These are phyloP conservation scores for Lepidocolaptes lacrymiger DNA, from an alignment of 2,797 vertebrate genomes.

Conservation along the genomic window DNA sequence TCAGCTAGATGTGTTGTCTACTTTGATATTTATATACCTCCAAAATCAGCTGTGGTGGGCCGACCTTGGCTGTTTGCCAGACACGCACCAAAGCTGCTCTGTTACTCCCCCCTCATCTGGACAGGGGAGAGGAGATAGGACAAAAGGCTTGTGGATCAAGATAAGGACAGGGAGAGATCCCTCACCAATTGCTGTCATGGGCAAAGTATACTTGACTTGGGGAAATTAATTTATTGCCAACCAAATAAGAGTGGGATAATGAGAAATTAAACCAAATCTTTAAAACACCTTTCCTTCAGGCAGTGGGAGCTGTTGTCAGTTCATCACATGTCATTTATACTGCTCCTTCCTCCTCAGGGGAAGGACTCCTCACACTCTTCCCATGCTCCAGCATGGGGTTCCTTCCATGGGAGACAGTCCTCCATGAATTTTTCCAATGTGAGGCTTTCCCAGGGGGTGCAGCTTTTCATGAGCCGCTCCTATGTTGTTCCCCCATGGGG, in stretches of 20 bases:
- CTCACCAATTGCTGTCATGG: not conserved
- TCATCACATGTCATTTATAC: not conserved
- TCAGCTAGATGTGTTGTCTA: not conserved
- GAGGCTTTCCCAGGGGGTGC: not conserved
- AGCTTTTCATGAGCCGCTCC: not conserved
- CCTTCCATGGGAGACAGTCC: not conserved
- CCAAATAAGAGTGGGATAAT: not conserved
- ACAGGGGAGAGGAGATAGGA: not conserved
- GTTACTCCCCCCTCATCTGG: not conserved
- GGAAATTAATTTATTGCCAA: not conserved
- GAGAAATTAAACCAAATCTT: not conserved
- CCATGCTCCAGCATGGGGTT: not conserved
- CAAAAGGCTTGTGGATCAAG: accelerated
- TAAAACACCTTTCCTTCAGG: not conserved
- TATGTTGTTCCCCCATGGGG: accelerated
- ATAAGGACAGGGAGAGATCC: not conserved
- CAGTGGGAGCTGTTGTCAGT: not conserved
- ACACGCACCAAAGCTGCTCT: not conserved
- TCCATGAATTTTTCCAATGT: not conserved
- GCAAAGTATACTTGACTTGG: not conserved
- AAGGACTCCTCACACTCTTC: not conserved
- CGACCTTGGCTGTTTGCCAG: not conserved
- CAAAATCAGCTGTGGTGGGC: not conserved
- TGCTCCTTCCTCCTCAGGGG: not conserved
- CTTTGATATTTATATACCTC: not conserved